Evolutionary conservation across 1,140 invertebrate species (phyloP).

Genomic region (Cepaea nemoralis): DNA sequence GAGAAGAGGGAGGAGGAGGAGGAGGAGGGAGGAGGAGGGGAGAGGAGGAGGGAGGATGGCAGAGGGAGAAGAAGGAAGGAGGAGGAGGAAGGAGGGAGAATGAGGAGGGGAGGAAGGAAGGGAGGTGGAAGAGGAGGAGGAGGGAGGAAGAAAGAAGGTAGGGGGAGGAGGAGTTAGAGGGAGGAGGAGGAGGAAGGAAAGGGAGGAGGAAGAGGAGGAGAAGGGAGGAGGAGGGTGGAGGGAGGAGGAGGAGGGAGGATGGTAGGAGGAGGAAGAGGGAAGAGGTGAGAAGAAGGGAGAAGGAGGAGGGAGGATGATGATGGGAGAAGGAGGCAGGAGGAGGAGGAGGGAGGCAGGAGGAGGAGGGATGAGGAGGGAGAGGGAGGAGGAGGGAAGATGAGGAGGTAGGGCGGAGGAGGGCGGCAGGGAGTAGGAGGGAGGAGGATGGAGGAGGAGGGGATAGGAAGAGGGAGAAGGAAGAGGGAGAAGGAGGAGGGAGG

Average conservation of each 20-base stretch:
- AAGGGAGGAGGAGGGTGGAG: background rate
- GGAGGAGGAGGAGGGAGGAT: background rate
- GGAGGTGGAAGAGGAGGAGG: background rate
- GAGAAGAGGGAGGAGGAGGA: no score
- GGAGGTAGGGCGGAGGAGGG: background rate
- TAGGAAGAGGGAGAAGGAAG: no score
- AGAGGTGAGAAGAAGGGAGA: slow-evolving; percentile 8
- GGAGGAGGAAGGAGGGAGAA: background rate
- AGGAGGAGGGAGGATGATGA: no score
- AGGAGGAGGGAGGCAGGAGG: slow-evolving; percentile 28
- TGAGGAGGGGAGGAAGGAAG: background rate
- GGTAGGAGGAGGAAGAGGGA: background rate
- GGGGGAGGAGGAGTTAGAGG: background rate
- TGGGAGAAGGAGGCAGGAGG: slow-evolving; percentile 21
- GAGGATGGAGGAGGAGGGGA: no score
- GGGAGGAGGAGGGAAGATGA: no score
- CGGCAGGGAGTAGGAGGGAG: no score
- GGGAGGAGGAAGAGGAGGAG: background rate
- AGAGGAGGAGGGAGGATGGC: no score
- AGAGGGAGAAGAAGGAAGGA: background rate
- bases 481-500: no score
- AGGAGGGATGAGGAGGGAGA: slow-evolving; percentile 24
- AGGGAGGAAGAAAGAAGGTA: background rate
- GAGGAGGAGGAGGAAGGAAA: background rate
- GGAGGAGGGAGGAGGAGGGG: no score